Evolutionary conservation across 2,797 vertebrate genomes (phyloP), one percentile per base, ranked within the genome.

Genomic region (Apogon talboti): DNA sequence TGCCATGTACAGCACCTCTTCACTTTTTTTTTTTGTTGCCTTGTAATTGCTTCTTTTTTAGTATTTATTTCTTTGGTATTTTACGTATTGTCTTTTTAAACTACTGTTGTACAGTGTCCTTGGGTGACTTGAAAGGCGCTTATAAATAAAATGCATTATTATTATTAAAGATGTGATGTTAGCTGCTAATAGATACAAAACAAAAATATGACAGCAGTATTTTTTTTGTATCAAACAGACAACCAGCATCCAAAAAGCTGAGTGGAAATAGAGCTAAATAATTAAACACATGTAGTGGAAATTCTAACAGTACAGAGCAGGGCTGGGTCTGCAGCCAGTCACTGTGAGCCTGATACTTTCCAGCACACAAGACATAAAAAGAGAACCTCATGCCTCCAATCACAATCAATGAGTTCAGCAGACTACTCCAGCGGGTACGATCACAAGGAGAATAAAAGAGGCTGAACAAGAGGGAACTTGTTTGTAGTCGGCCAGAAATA

Each of bases 311-410:
- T 11, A 7, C 21, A 4, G 21, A 28, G 15, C 28, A 71, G 24
- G 41, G 33, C 61, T 24, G 14, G 8, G 4, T 52, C 66, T 68
- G 75, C 55, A 73, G 57, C 53, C 43, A 60, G 41, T 68, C 70
- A 43, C 2, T 10, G 51, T 71, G 66, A 70, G 40, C 28, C 48
- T 71, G 76, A 84, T 9, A 21, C 33, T 61, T 66, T 83, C 76
- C 70, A 83, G 85, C 58, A n/a, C 60, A 46, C 35, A 40, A n/a
- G 18, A 61, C 66, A 42, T 76, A 14, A 79, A 83, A 76, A 52
- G 40, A 57, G 62, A 71, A 69, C 33, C 46, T 78, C 40, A 51
- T 48, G 44, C 11, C 44, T 58, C 66, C 62, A 62, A 38, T 81
- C 62, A 73, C 54, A 18, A 76, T 74, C 81, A 65, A 46, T 68